Base-by-base conservation (phyloP, 2,888 invertebrate species). In the Pachycephus smyrnensis region DNA sequence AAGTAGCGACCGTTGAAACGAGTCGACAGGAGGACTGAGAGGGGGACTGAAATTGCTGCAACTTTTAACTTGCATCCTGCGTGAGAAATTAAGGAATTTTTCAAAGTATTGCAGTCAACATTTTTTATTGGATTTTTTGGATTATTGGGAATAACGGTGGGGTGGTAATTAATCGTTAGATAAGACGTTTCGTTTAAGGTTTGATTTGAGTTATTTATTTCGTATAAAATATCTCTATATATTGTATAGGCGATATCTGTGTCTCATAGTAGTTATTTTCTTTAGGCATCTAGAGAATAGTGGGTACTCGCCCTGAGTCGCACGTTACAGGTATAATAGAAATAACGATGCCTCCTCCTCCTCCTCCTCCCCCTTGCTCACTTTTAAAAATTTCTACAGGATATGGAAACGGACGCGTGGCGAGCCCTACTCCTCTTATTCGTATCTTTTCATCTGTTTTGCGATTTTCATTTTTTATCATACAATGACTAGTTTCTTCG, bases 211-310 rank as follows among this genome's bases (percentile, higher is more conserved):
- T 80, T 76, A 82, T 82, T 82, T 82, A 80, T 82, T 80, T 82
- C 82, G 82, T 82, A 82, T 82, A 82, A 82, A 82, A 82, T 82
- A 82, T 82, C 79, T 80, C 80, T 81, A 80, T 82, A 80, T 80
- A 40, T 40, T 40, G 15, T 40, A 81, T 81, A 80, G 73, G 76
- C 69, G 75, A 80, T 79, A 81, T 80, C 79, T 87, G 82, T 88
- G 80, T 88, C 82, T 86, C 85, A 82, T 87, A 89, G 85, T 88
- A 87, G 82, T 87, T 86, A 84, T 86, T 77, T 89, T 88, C 85
- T 89, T 88, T 89, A 89, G 88, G 89, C 83, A 82, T 86, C 86
- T 87, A 89, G 86, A 86, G 40, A 86, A 85, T 84, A 86, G 84
- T 85, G 86, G 40, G 82, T 86, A 87, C 85, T 88, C 87, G 86